Base-by-base conservation (phyloP, 2,113 vertebrate species). In the Prunella fulvescens region DNA sequence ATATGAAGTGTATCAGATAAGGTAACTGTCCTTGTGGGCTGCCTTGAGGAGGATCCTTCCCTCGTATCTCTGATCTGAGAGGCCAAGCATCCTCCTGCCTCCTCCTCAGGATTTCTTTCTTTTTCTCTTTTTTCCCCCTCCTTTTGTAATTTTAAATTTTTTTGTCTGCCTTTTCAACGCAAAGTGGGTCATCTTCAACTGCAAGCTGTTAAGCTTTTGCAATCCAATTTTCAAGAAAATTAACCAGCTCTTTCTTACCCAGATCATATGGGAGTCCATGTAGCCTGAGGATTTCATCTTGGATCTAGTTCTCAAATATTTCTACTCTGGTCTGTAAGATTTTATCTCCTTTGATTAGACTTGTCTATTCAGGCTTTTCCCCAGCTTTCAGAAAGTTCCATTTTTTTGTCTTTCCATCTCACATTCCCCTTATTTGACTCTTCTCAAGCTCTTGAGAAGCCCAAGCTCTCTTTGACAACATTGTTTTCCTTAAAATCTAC, bases 161-260 rank as follows among this genome's bases (percentile, higher is more conserved):
- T 95, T 90, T 88, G 37, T 83, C 45, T 78, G 81, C n/a, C 51
- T 93, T 91, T 93, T 95, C 88, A 93, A 56, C 0, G 0, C 74
- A 92, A 96, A 96, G 56, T 97, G 95, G 96, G 93, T 96, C 95
- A 96, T 96, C 92, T 93, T 81, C 92, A 92, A 92, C 65, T 93
- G 85, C 93, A 92, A 95, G 92, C 82, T 96, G 76, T 90, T 96
- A 93, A 96, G 82, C 88, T 95, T 97, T 95, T 90, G 90, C 95
- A 96, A 94, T 97, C 92, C 90, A 92, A 84, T 97, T 96, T 96
- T 96, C 93, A 94, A 92, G 92, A 96, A 97, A 96, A 96, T 96
- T 95, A 96, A 81, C 88, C 92, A 86, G 64, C 67, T 93, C 56
- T 81, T 95, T 90, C 93, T 95, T 88, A 81, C 79, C 11, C 79